These are phyloP conservation scores for Melitaea athalia DNA, from an alignment of 2,888 invertebrate genomes.

Conservation along the genomic window DNA sequence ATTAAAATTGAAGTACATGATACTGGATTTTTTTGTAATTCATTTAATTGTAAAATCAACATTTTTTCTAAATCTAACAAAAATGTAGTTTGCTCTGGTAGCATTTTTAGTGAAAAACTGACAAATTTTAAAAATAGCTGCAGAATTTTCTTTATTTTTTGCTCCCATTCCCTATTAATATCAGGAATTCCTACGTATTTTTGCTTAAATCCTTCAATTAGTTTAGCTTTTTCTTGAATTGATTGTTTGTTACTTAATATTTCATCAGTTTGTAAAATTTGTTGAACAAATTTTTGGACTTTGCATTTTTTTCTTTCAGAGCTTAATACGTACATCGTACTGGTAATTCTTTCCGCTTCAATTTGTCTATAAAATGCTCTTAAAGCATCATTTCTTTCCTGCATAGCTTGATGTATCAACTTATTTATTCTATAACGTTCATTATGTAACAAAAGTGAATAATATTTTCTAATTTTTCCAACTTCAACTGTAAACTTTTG, in stretches of 20 bases:
- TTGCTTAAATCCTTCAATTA: slow-evolving; percentile 53
- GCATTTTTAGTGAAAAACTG: slow-evolving; percentile 66
- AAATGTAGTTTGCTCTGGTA: slow-evolving; percentile 73
- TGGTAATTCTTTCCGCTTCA: slow-evolving; percentile 63
- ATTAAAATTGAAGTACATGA: slow-evolving; percentile 53
- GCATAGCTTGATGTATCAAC: slow-evolving; percentile 55
- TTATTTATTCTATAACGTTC: slow-evolving; percentile 56
- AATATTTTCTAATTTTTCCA: slow-evolving; percentile 63
- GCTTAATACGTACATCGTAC: slow-evolving; percentile 72
- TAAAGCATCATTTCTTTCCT: slow-evolving; percentile 66
- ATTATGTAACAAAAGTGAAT: slow-evolving; percentile 61
- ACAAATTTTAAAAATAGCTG: slow-evolving; percentile 71
- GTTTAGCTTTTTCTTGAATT: slow-evolving; percentile 56
- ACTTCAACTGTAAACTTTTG: slow-evolving; percentile 57
- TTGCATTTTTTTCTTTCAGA: slow-evolving; percentile 72
- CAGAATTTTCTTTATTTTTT: slow-evolving; percentile 67
- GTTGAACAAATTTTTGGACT: slow-evolving; percentile 63
- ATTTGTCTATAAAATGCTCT: slow-evolving; percentile 62
- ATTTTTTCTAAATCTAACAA: slow-evolving; percentile 71
- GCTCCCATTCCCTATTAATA: slow-evolving; percentile 68
- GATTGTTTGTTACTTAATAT: slow-evolving; percentile 55
- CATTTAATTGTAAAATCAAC: slow-evolving; percentile 70
- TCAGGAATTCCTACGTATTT: slow-evolving; percentile 53
- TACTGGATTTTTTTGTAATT: slow-evolving; percentile 61
- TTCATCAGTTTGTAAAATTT: slow-evolving; percentile 60